phyloP scores from a whole-genome alignment of 2,888 invertebrate genomes.

The Prosapia bicincta region DNA sequence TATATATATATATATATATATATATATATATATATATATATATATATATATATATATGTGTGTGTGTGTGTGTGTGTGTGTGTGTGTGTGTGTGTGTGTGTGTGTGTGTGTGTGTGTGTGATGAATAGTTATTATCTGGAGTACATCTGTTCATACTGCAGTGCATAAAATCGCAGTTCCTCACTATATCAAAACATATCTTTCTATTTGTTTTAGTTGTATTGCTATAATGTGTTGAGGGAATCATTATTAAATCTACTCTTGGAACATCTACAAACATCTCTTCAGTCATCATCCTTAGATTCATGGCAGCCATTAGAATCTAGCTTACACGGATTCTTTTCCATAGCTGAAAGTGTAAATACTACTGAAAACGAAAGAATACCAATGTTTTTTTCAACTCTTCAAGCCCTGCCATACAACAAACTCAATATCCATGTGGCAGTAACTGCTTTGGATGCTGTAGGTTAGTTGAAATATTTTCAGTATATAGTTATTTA shows the following conservation, averaged over 20 bases:
- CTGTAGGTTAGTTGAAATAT: conserved; percentile 57
- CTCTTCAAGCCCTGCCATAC: conserved; percentile 61
- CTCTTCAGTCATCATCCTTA: conserved; percentile 46
- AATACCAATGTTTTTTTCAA: conserved; percentile 57
- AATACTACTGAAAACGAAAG: conserved; percentile 55
- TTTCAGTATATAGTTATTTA: too few species aligned
- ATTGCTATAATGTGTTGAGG: conserved; percentile 80
- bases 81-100: too few species aligned
- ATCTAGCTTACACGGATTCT: conserved; percentile 63
- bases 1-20: too few species aligned
- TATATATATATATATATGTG: too few species aligned
- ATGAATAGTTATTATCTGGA: too few species aligned
- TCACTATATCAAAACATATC: too few species aligned
- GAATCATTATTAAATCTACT: conserved; percentile 68
- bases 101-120: too few species aligned
- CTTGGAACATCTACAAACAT: conserved; percentile 58
- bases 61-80: too few species aligned
- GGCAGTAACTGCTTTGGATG: conserved; percentile 69
- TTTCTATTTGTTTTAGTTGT: conserved; percentile 59
- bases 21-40: too few species aligned
- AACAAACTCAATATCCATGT: conserved; percentile 57
- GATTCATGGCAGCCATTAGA: conserved; percentile 54
- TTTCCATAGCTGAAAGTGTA: conserved; percentile 61
- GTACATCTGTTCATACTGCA: too few species aligned
- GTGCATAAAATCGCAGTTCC: too few species aligned